phyloP scores from a whole-genome alignment of 2,113 vertebrate genomes.

The Cryptotis parvus region DNA sequence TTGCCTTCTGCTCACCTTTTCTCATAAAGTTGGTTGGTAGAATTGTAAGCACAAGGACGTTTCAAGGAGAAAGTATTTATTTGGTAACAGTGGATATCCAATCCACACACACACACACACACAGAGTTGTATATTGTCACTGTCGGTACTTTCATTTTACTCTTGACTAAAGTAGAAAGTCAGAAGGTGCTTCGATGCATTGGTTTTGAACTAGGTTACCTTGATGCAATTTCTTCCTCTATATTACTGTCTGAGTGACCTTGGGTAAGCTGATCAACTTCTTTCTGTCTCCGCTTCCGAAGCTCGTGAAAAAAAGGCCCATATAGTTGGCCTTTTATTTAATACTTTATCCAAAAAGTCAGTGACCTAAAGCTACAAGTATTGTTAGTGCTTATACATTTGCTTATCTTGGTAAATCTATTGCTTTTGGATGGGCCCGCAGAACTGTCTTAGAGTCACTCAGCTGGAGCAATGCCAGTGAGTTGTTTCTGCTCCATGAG shows the following conservation, averaged over 20 bases:
- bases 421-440: no score
- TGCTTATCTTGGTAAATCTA: neutral
- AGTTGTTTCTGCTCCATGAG: neutral
- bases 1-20: neutral
- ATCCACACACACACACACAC: neutral
- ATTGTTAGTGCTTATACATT: no score
- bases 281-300: constrained; percentile 13
- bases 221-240: neutral
- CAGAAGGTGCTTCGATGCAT: neutral
- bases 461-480: neutral
- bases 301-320: neutral
- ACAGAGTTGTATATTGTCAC: neutral
- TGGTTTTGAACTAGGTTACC: neutral
- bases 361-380: neutral
- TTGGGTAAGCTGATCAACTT: neutral
- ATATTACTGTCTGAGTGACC: neutral
- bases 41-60: neutral
- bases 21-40: neutral
- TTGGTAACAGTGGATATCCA: neutral
- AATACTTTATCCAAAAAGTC: neutral
- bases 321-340: neutral
- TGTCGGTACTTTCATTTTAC: neutral
- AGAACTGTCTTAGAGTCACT: neutral
- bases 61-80: constrained; percentile 18
- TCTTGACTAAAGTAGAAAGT: neutral